phyloP scores from a whole-genome alignment of 2,113 vertebrate species.

The Xyliphius kryptos region DNA sequence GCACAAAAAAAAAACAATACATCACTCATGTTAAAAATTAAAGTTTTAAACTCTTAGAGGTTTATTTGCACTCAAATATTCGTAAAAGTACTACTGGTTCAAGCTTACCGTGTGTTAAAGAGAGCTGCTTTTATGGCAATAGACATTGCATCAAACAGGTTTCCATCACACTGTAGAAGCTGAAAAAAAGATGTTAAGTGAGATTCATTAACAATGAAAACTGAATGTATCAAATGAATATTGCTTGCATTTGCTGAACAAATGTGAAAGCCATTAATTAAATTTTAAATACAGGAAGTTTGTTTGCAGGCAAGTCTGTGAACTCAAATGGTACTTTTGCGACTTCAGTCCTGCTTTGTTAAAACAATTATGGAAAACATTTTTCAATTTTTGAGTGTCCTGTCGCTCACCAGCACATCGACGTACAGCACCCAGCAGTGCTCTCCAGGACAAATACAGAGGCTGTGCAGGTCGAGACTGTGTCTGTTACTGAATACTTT shows the following conservation, averaged over 20 bases:
- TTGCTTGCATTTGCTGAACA: too few relatives aligned
- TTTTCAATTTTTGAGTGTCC: background rate
- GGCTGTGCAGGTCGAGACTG: slow-evolving; percentile 72
- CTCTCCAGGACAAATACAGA: slow-evolving; percentile 81
- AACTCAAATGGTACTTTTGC: too few relatives aligned
- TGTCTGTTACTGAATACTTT: slow-evolving; percentile 83
- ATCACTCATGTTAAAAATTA: too few relatives aligned
- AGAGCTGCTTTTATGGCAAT: slow-evolving; percentile 96
- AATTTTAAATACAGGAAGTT: too few relatives aligned
- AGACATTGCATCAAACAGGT: slow-evolving; percentile 89
- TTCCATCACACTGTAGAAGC: slow-evolving; percentile 93
- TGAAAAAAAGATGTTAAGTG: slow-evolving; percentile 40
- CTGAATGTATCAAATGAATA: too few relatives aligned
- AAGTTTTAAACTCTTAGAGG: too few relatives aligned
- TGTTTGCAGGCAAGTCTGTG: too few relatives aligned
- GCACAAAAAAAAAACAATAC: too few relatives aligned
- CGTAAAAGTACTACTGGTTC: background rate
- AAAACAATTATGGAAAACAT: too few relatives aligned
- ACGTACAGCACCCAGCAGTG: slow-evolving; percentile 97
- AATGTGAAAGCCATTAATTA: too few relatives aligned
- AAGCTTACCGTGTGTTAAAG: slow-evolving; percentile 84
- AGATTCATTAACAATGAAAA: too few relatives aligned
- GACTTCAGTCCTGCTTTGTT: too few relatives aligned
- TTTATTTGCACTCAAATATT: background rate
- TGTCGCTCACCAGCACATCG: slow-evolving; percentile 83